Base-by-base conservation (phyloP, 2,113 vertebrate species). In the Glareola pratincola region DNA sequence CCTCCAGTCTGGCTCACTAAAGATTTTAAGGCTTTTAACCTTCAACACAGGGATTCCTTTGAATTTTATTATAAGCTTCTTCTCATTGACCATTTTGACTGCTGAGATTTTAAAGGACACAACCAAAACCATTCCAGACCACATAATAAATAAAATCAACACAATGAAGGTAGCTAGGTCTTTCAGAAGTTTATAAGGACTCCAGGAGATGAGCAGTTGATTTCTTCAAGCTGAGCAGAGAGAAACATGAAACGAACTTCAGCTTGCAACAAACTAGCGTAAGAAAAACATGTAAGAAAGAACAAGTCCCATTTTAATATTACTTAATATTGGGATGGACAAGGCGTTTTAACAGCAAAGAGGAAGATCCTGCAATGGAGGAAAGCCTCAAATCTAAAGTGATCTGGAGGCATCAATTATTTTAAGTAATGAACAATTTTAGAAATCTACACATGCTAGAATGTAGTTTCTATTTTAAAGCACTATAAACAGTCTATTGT, bases 391-490 rank as follows among this genome's bases (percentile, higher is more conserved):
- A 94, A 94, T 85, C 77, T 89, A 22, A 72, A 76, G 57, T 57
- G 57, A 81, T 82, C 86, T n/a, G 29, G 64, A 97, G 74, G 71
- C 84, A 89, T 39, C 73, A 75, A 84, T 86, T 93, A 92, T 81
- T 95, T 78, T 56, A 95, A 60, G 74, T 82, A 36, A 94, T 30
- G 48, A 86, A 86, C 73, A 83, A 69, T 88, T 95, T 87, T 79
- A 97, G 86, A 95, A 45, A 34, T 94, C 93, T 91, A 85, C 66
- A 91, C 57, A 72, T 75, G 94, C 62, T 62, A 91, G 76, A 82
- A 96, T 37, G 17, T 34, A 95, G 90, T 62, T 93, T 78, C 91
- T 94, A 94, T 64, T 96, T 91, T 92, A 95, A 88, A 96, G 87
- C 83, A 60, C 72, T 94, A 90, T 41, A 56, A 92, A 93, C 45